Evolutionary conservation across 2,888 invertebrate genomes (phyloP).

Genomic region (Hipparchia semele): DNA sequence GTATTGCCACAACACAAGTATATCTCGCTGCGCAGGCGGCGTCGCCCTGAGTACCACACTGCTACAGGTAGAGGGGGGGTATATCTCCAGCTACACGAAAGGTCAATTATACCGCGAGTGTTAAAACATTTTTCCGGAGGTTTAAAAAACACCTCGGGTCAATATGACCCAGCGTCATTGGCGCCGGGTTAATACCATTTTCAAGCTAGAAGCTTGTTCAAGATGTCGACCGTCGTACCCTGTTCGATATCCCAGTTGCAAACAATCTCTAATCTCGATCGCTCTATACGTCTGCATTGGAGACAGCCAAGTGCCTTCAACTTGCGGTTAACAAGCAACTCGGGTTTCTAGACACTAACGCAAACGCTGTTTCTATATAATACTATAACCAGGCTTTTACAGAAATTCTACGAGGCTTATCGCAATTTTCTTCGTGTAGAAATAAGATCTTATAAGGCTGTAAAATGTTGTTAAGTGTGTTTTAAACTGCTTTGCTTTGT

Average conservation of each 20-base stretch:
- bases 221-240: conserved; percentile 22
- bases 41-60: too few species aligned
- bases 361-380: not conserved
- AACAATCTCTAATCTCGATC: conserved; percentile 35
- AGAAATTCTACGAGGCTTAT: not conserved
- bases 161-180: too few species aligned
- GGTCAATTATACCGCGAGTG: too few species aligned
- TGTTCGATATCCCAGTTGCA: conserved; percentile 31
- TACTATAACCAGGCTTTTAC: not conserved
- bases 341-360: conserved; percentile 9
- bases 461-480: too few species aligned
- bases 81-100: too few species aligned
- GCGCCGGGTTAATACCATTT: conserved; percentile 21
- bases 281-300: conserved; percentile 14
- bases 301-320: conserved; percentile 14
- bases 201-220: conserved; percentile 21
- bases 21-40: too few species aligned
- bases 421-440: not conserved
- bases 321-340: conserved; percentile 29
- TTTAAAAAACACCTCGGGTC: too few species aligned
- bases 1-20: too few species aligned
- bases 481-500: too few species aligned
- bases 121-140: too few species aligned
- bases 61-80: too few species aligned
- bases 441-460: not conserved